Conservation (phyloP, 30 jellyfish, hydroid and myxozoan genomes). For the Nemopilema nomurai region DNA sequence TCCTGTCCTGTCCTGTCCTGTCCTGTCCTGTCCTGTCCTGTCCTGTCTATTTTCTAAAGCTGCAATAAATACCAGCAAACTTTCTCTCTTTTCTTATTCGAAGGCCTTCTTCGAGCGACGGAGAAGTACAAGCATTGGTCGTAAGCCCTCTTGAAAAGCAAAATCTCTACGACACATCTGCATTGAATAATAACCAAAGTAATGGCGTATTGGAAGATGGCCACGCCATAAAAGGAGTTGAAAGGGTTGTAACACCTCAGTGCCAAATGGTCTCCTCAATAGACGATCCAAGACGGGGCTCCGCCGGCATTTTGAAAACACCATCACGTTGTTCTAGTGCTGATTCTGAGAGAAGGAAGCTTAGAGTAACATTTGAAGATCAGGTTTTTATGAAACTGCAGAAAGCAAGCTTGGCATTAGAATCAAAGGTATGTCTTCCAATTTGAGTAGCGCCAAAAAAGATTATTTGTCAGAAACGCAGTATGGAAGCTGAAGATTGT, state of each 20-base stretch:
- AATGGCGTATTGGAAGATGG: not conserved
- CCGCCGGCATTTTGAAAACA: constrained; percentile 48
- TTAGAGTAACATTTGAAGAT: constrained; percentile 54
- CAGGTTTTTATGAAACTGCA: constrained; percentile 1
- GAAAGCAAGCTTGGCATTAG: not conserved
- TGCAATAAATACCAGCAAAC: too few relatives aligned
- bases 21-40: too few relatives aligned
- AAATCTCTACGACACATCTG: not conserved
- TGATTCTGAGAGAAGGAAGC: constrained; percentile 30
- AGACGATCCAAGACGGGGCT: constrained; percentile 30
- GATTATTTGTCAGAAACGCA: too few relatives aligned
- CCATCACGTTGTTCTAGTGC: constrained; percentile 51
- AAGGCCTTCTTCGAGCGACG: not conserved
- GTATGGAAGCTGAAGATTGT: too few relatives aligned
- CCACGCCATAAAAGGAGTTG: not conserved
- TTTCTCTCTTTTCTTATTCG: too few relatives aligned
- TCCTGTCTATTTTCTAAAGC: too few relatives aligned
- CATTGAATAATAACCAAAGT: not conserved
- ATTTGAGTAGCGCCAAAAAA: too few relatives aligned
- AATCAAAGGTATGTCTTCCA: not conserved
- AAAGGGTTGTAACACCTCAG: not conserved
- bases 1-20: too few relatives aligned
- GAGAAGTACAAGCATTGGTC: not conserved
- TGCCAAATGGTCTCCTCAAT: not conserved
- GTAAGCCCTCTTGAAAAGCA: not conserved